phyloP scores from a whole-genome alignment of 2,797 vertebrate genomes.

The Scolopax rusticola region DNA sequence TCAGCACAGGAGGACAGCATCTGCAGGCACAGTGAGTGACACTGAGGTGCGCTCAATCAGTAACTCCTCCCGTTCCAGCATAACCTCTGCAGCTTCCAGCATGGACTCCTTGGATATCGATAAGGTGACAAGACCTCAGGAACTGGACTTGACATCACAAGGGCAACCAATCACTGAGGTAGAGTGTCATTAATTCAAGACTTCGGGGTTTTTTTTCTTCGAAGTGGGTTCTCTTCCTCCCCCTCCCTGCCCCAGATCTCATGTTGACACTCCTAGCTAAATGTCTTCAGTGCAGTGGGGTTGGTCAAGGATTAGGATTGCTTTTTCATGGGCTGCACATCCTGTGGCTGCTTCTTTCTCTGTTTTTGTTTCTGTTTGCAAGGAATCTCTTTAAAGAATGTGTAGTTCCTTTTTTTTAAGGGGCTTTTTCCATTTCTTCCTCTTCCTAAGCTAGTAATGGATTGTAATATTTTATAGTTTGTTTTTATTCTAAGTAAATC shows the following conservation, averaged over 20 bases:
- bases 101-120: constrained; percentile 96
- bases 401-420: not conserved
- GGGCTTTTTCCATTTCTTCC: not conserved
- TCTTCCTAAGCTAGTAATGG: not conserved
- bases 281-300: not conserved
- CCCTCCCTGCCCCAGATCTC: not conserved
- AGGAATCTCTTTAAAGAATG: not conserved
- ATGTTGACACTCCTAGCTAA: not conserved
- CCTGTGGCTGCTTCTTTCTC: not conserved
- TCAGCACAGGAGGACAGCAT: constrained; percentile 93
- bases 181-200: constrained; percentile 5
- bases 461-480: not conserved
- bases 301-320: not conserved
- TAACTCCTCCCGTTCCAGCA: constrained; percentile 92
- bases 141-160: constrained; percentile 83
- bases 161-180: constrained; percentile 86
- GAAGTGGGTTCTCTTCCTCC: too few species aligned
- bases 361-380: not conserved
- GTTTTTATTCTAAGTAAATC: not conserved
- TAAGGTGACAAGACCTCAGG: constrained; percentile 85
- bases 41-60: constrained; percentile 87
- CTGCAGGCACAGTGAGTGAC: constrained; percentile 93
- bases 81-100: constrained; percentile 93
- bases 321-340: not conserved
- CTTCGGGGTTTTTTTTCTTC: not conserved